phyloP scores from a whole-genome alignment of 2,113 vertebrate species.

The Mionectes macconnelli region DNA sequence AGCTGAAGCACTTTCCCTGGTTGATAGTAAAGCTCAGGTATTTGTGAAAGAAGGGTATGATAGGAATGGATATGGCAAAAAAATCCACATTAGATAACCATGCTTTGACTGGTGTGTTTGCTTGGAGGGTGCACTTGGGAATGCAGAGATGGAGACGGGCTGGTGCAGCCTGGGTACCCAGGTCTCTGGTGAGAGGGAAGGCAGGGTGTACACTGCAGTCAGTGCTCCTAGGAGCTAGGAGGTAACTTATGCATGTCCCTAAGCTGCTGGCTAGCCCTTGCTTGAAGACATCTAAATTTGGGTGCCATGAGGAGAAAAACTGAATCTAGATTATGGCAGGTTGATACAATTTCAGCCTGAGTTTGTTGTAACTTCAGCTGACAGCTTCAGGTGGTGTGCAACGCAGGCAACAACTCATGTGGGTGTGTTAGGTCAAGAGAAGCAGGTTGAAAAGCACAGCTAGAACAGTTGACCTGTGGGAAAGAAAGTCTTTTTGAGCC shows the following conservation, averaged over 20 bases:
- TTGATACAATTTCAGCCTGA: neutral
- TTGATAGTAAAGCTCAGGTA: neutral
- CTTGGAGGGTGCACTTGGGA: neutral
- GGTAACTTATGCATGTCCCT: neutral
- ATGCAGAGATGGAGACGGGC: neutral
- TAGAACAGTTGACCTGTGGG: neutral
- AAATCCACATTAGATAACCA: neutral
- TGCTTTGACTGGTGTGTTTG: neutral
- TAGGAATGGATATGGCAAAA: neutral
- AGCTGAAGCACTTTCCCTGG: accelerated
- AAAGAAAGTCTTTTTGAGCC: neutral
- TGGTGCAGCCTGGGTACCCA: neutral
- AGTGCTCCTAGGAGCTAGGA: neutral
- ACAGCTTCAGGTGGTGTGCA: neutral
- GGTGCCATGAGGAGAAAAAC: neutral
- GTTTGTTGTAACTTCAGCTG: neutral
- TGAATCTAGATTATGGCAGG: neutral
- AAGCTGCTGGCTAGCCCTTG: neutral
- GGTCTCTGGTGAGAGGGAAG: neutral
- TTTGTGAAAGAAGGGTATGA: neutral
- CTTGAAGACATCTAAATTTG: neutral
- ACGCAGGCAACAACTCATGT: neutral
- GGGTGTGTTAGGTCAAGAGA: accelerated
- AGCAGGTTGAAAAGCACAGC: neutral
- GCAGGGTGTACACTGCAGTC: neutral